These are phyloP conservation scores for Columbina picui DNA, from an alignment of 2,113 vertebrate species.

Conservation along the genomic window DNA sequence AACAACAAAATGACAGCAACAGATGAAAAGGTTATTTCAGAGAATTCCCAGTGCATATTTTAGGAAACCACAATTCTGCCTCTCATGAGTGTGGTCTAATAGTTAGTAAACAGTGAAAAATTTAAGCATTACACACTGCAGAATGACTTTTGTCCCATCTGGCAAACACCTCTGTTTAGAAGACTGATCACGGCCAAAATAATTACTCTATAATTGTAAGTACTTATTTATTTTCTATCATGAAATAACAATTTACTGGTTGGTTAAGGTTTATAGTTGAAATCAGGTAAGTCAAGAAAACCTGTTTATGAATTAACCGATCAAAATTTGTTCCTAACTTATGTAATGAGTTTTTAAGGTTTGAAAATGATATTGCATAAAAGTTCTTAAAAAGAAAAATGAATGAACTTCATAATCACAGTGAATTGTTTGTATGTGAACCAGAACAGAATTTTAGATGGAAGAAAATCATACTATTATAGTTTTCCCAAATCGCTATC, in stretches of 20 bases:
- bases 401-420: neutral
- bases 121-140: neutral
- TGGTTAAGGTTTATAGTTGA: neutral
- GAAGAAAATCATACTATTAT: neutral
- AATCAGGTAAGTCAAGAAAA: neutral
- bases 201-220: neutral
- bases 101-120: constrained; percentile 45
- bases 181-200: neutral
- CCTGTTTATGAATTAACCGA: neutral
- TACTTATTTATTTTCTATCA: neutral
- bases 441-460: neutral
- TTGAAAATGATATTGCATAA: neutral
- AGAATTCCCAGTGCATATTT: constrained; percentile 5
- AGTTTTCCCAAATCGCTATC: neutral
- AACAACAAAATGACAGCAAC: neutral
- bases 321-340: neutral
- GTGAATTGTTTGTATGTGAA: neutral
- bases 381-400: neutral
- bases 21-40: neutral
- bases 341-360: neutral
- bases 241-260: neutral
- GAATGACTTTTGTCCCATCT: constrained; percentile 44
- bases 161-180: constrained; percentile 12
- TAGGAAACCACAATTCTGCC: constrained; percentile 18
- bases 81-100: neutral